These are phyloP conservation scores for Cephus sareptanus DNA, from an alignment of 2,888 invertebrate species.

Conservation along the genomic window DNA sequence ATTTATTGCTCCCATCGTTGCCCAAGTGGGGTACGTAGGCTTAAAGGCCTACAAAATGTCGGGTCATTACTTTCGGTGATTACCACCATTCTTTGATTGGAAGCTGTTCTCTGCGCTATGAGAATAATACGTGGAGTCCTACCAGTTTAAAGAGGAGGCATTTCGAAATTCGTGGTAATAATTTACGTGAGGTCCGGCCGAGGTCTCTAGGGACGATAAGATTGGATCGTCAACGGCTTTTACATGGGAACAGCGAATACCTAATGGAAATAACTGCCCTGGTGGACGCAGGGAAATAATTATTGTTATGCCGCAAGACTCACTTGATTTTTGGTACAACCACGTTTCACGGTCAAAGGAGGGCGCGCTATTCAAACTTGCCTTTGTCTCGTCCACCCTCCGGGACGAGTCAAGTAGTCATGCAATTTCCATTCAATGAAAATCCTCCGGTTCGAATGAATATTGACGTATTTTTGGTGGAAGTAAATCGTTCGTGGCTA, in stretches of 20 bases:
- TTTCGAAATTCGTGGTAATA: slow-evolving; percentile 59
- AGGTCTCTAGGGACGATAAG: slow-evolving; percentile 60
- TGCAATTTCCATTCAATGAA: background rate
- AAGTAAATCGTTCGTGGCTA: background rate
- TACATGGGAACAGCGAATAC: slow-evolving; percentile 37
- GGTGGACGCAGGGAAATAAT: background rate
- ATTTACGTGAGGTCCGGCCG: slow-evolving; percentile 55
- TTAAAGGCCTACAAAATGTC: slow-evolving; percentile 43
- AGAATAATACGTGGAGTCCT: slow-evolving; percentile 37
- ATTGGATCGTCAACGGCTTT: slow-evolving; percentile 59
- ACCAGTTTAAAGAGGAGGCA: slow-evolving; percentile 26
- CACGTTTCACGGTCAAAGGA: background rate
- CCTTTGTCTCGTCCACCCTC: background rate
- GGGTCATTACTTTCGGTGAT: slow-evolving; percentile 55
- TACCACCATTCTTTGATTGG: slow-evolving; percentile 55
- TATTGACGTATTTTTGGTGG: background rate
- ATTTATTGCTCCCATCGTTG: slow-evolving; percentile 49
- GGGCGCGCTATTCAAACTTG: background rate
- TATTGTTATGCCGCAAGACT: slow-evolving; percentile 24
- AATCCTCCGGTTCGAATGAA: background rate
- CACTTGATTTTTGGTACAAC: background rate
- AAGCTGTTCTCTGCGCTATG: slow-evolving; percentile 23
- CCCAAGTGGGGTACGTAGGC: slow-evolving; percentile 38
- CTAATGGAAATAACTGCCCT: background rate
- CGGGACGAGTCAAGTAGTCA: background rate